A percentile compares a stretch with the other conserved stretches of the same genome.
Evolutionary conservation across 2,113 vertebrate genomes (phyloP).

Genomic region (Semnopithecus entellus): DNA sequence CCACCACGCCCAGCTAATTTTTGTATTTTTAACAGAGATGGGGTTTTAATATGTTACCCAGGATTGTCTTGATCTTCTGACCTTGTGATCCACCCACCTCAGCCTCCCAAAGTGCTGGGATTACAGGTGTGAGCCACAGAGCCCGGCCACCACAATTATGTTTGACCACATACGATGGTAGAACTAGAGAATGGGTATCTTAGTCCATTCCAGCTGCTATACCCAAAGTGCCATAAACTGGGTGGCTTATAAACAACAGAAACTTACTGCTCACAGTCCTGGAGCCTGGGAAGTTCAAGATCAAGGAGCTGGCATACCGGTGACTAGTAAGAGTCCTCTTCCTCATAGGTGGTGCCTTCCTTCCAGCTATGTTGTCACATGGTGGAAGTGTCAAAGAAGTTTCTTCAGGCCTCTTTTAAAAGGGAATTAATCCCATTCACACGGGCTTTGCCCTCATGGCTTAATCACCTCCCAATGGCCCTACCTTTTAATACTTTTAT

Average conservation of each 20-base stretch:
- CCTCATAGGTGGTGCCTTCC: not conserved
- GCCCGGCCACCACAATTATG: not conserved
- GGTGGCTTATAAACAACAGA: not conserved
- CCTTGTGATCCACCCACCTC: too few relatives aligned
- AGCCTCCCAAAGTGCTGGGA: too few relatives aligned
- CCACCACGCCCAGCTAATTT: too few relatives aligned
- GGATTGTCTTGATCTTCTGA: too few relatives aligned
- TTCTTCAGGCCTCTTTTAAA: not conserved
- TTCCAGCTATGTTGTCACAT: not conserved
- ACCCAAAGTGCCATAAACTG: not conserved
- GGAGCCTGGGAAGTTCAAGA: not conserved
- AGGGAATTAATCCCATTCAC: not conserved
- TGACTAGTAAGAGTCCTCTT: not conserved
- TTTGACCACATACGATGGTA: not conserved
- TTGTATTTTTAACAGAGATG: too few relatives aligned
- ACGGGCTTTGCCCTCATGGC: not conserved
- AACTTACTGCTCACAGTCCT: not conserved
- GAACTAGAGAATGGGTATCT: not conserved
- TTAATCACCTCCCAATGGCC: not conserved
- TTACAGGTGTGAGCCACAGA: too few relatives aligned
- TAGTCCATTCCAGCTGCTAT: not conserved
- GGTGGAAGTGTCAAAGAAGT: not conserved
- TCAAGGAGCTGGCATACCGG: not conserved
- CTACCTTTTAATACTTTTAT: not conserved
- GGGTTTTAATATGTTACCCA: too few relatives aligned